phyloP scores from a whole-genome alignment of 2,797 vertebrate genomes.

The Arctocebus calabarensis region DNA sequence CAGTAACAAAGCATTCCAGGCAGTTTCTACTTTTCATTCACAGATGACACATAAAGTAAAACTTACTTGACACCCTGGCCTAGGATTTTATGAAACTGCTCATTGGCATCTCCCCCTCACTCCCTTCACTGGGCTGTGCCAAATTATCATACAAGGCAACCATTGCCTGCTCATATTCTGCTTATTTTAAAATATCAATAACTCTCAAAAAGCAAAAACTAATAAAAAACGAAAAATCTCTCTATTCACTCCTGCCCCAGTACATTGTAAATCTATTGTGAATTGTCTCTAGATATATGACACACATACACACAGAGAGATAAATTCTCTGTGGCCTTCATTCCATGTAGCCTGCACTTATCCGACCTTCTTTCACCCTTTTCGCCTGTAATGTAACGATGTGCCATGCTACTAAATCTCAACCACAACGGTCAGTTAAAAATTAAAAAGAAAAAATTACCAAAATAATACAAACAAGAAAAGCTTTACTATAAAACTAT shows the following conservation, averaged over 20 bases:
- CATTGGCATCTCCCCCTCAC: background rate
- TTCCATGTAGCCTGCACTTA: background rate
- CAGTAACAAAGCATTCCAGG: background rate
- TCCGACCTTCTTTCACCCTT: background rate
- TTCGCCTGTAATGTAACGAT: background rate
- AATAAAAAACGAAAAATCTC: background rate
- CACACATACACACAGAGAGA: background rate
- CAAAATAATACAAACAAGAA: background rate
- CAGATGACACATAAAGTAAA: background rate
- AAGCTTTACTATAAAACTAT: too few relatives aligned
- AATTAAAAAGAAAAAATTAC: background rate
- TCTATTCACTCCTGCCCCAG: background rate
- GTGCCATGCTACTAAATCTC: background rate
- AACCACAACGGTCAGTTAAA: background rate
- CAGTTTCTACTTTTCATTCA: background rate
- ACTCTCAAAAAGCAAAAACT: background rate
- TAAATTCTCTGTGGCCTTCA: too few relatives aligned
- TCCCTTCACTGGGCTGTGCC: too few relatives aligned
- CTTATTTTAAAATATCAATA: background rate
- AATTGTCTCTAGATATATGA: too few relatives aligned
- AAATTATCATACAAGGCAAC: background rate
- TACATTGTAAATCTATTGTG: too few relatives aligned
- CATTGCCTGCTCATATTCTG: background rate
- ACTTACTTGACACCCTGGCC: background rate
- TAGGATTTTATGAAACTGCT: background rate